Base-by-base conservation (phyloP, 2,888 invertebrate species). In the Oscheius sp. region DNA sequence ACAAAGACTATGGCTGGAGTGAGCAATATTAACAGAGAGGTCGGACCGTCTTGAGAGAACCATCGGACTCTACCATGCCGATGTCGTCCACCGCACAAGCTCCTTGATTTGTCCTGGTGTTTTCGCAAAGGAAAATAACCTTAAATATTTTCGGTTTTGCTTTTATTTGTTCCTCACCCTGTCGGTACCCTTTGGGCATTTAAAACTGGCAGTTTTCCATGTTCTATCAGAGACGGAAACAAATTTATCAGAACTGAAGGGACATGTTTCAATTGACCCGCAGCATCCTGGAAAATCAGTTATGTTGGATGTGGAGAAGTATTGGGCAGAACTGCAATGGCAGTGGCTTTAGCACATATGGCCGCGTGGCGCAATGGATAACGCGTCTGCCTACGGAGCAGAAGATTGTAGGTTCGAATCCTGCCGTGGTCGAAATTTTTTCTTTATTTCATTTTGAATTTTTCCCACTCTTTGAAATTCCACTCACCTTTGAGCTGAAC, bases 351-450 rank as follows among this genome's bases (percentile, higher is more conserved):
- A n/a, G 37, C 2, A 5, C 1, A 8, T 39, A 12, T 70, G 72
- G 70, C 69, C 71, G 72, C 55, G 75, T 79, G 76, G 79, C 79
- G 76, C 76, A 79, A 74, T 79, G 78, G 76, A 79, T 76, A 79
- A 79, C 75, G 85, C 86, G 85, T 84, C 86, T 82, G 83, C 80
- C 86, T 86, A 85, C 86, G 86, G 82, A 86, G 79, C 84, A 82
- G 85, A 85, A 86, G 86, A 86, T 86, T 86, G 83, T 75, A 86
- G 86, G 83, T 86, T 86, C 85, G 86, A 86, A 81, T 84, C 86
- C 86, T 84, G 83, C 75, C 75, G 75, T 74, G 76, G 73, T 76
- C 74, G 74, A 78, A 63, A 63, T 15, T 12, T 1, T 65, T 65
- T 65, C n/a, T 50, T 65, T 10, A 4, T 37, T 42, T 45, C 25